These are phyloP conservation scores for Osmerus mordax DNA, from an alignment of 2,113 vertebrate species.

Conservation along the genomic window DNA sequence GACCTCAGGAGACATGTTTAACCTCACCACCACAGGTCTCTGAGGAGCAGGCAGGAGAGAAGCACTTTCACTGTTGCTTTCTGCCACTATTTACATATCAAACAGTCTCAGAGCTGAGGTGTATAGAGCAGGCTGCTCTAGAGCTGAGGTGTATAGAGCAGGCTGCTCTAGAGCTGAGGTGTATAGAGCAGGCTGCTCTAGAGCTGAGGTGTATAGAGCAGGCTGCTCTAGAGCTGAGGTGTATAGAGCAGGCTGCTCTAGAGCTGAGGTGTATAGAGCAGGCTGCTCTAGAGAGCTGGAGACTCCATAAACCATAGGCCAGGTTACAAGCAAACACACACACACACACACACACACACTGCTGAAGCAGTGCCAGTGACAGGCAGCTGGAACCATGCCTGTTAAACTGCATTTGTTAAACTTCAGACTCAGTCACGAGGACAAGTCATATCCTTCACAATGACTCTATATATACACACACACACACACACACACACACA, in stretches of 20 bases:
- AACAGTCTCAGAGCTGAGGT: slow-evolving; percentile 31
- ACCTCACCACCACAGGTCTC: slow-evolving; percentile 13
- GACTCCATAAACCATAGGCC: too few relatives aligned
- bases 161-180: neutral
- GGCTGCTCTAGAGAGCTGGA: too few relatives aligned
- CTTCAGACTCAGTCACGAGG: too few relatives aligned
- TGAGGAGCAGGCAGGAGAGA: neutral
- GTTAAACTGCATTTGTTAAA: too few relatives aligned
- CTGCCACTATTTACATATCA: slow-evolving; percentile 45
- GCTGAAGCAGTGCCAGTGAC: too few relatives aligned
- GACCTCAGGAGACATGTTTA: slow-evolving; percentile 13
- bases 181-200: too few relatives aligned
- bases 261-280: neutral
- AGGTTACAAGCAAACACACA: too few relatives aligned
- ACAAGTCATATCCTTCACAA: too few relatives aligned
- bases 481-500: too few relatives aligned
- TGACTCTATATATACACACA: too few relatives aligned
- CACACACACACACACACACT: too few relatives aligned
- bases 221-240: neutral
- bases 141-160: neutral
- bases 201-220: neutral
- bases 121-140: slow-evolving; percentile 1
- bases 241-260: neutral
- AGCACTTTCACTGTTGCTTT: slow-evolving; percentile 19
- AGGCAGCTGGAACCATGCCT: too few relatives aligned